These are phyloP conservation scores for Anadara kagoshimensis DNA, from an alignment of 1,140 invertebrate species.

Conservation along the genomic window DNA sequence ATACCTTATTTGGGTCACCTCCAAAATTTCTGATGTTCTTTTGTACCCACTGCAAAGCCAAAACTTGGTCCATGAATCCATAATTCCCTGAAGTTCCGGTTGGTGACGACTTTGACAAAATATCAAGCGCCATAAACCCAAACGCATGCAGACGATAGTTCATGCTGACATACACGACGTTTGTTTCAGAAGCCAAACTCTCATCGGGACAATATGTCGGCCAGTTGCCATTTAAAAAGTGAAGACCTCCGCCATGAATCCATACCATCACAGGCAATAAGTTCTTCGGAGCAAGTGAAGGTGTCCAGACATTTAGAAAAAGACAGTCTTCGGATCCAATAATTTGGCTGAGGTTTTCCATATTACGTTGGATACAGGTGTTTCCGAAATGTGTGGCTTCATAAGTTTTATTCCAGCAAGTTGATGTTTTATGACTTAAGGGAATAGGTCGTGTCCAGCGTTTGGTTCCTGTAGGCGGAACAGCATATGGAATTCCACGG, in stretches of 20 bases:
- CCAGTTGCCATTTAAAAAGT: constrained; percentile 44
- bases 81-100: constrained; percentile 48
- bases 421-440: constrained; percentile 6
- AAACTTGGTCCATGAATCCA: constrained; percentile 56
- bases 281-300: constrained; percentile 38
- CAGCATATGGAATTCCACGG: constrained; percentile 83
- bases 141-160: constrained; percentile 65
- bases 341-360: constrained; percentile 6
- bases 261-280: constrained; percentile 83
- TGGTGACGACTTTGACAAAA: constrained; percentile 40
- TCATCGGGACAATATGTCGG: constrained; percentile 51
- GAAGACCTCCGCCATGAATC: constrained; percentile 84
- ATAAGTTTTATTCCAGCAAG: constrained; percentile 51
- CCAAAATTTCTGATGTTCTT: constrained; percentile 51
- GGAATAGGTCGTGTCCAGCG: constrained; percentile 80
- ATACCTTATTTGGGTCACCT: constrained; percentile 51
- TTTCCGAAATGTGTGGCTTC: constrained; percentile 44
- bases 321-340: constrained; percentile 65
- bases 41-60: constrained; percentile 52
- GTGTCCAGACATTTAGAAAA: constrained; percentile 63
- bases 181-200: constrained; percentile 78
- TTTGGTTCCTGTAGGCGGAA: constrained; percentile 80
- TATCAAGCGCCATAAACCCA: constrained; percentile 60
- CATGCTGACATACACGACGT: constrained; percentile 60
- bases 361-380: constrained; percentile 42